Conservation (phyloP, 1,140 invertebrate species). For the Diachasmimorpha longicaudata region DNA sequence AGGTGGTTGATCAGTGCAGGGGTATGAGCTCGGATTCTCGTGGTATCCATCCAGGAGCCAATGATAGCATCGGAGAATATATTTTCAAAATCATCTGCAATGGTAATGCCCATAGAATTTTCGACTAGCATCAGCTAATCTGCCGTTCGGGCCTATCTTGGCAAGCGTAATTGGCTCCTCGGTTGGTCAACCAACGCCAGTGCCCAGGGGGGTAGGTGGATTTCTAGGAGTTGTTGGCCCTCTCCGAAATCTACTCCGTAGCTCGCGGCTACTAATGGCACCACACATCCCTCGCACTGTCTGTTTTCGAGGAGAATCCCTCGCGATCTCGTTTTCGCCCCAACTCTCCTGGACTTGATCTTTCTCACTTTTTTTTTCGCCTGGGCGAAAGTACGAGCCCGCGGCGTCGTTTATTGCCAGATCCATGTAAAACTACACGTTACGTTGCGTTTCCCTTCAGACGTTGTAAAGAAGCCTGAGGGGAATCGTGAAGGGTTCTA, state of each 20-base stretch:
- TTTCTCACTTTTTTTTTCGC: not conserved
- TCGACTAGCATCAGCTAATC: not conserved
- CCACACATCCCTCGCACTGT: not conserved
- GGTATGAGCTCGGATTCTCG: too few relatives aligned
- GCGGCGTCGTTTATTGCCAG: slow-evolving; percentile 46
- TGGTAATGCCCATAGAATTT: not conserved
- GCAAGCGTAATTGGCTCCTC: slow-evolving; percentile 52
- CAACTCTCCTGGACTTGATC: not conserved
- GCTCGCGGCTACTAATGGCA: not conserved
- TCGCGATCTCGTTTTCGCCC: not conserved
- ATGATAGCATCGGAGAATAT: too few relatives aligned
- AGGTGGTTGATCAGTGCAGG: too few relatives aligned
- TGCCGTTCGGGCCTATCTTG: not conserved
- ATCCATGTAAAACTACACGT: slow-evolving; percentile 50
- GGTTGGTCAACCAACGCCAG: not conserved
- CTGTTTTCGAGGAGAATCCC: not conserved
- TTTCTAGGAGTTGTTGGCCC: slow-evolving; percentile 53
- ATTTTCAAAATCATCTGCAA: not conserved
- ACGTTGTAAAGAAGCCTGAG: slow-evolving; percentile 38
- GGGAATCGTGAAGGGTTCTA: not conserved
- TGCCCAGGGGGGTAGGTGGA: not conserved
- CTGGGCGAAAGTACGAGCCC: slow-evolving; percentile 10
- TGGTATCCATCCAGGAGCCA: too few relatives aligned
- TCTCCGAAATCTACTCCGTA: slow-evolving; percentile 40
- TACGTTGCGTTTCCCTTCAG: slow-evolving; percentile 34